These are phyloP conservation scores for Schizotus pectinicornis DNA, from an alignment of 2,888 invertebrate genomes.

Conservation along the genomic window DNA sequence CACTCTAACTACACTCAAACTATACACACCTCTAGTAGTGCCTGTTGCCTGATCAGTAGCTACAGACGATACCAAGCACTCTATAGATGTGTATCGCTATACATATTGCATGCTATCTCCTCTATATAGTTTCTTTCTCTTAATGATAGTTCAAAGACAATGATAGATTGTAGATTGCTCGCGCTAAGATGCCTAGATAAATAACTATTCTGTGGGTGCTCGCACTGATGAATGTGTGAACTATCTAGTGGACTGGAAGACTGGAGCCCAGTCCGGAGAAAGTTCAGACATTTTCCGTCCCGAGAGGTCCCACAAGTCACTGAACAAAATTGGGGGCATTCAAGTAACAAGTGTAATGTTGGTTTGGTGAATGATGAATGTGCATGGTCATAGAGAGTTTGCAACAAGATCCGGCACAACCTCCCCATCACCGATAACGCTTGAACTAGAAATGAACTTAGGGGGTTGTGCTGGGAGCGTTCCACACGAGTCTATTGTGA, in stretches of 20 bases:
- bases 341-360: not conserved
- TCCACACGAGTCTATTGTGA: constrained; percentile 22
- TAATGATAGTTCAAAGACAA: constrained; percentile 1
- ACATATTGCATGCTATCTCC: constrained; percentile 37
- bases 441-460: not conserved
- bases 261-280: too few relatives aligned
- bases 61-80: constrained; percentile 49
- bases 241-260: not conserved
- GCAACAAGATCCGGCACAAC: not conserved
- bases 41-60: constrained; percentile 43
- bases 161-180: constrained; percentile 13
- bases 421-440: not conserved
- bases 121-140: constrained; percentile 27
- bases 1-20: constrained; percentile 66
- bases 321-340: too few relatives aligned
- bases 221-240: not conserved
- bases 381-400: constrained; percentile 31
- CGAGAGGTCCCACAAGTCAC: not conserved
- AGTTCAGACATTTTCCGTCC: not conserved
- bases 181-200: not conserved
- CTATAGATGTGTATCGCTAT: constrained; percentile 57
- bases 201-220: too few relatives aligned
- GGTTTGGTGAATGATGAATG: constrained; percentile 35
- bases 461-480: not conserved
- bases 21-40: constrained; percentile 60